Base-by-base conservation (phyloP, 2,113 vertebrate genomes). In the Python bivittatus region DNA sequence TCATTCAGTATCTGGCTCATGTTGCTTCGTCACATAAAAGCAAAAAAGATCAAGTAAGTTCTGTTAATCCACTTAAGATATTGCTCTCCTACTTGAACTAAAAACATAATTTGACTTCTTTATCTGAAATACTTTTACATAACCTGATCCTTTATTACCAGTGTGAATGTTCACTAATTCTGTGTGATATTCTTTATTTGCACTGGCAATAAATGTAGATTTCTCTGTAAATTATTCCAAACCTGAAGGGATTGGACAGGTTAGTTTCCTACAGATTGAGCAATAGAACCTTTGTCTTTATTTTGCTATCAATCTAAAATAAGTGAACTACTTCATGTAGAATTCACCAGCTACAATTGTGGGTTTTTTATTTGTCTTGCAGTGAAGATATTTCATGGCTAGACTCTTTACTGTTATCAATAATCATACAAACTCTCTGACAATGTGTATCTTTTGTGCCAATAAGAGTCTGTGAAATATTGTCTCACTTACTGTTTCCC, bases 21-120 rank as follows among this genome's bases (percentile, higher is more conserved):
- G 99, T 99, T 97, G 99, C 99, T 92, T 99, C 99, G 1, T 99
- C 99, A 25, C 99, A 99, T 96, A 99, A 99, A 97, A 98, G 98
- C 97, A 99, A 99, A 97, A 99, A 99, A 97, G 99, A 99, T 94
- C 99, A 99, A 98, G 99, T 99, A 95, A 97, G 98, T 97, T 92
- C 22, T 12, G 10, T 48, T 4, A n/a, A 53, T 90, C 11, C 4
- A 22, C 4, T 54, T 84, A 20, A 88, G 48, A 60, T 29, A 53
- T 79, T 60, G 64, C n/a, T 52, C 6, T 11, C 7, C 6, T 17
- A 6, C 58, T 86, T n/a, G 15, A 12, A 29, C 5, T 60, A 42
- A 25, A 58, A 72, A 84, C 2, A 53, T 23, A 61, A n/a, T 4
- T 29, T 89, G n/a, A 60, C 56, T n/a, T 44, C 86, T 79, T 27